A percentile compares a stretch with the other conserved stretches of the same genome.
These are phyloP conservation scores for Trichogramma dendrolimi DNA, from an alignment of 2,888 invertebrate species.

Conservation along the genomic window DNA sequence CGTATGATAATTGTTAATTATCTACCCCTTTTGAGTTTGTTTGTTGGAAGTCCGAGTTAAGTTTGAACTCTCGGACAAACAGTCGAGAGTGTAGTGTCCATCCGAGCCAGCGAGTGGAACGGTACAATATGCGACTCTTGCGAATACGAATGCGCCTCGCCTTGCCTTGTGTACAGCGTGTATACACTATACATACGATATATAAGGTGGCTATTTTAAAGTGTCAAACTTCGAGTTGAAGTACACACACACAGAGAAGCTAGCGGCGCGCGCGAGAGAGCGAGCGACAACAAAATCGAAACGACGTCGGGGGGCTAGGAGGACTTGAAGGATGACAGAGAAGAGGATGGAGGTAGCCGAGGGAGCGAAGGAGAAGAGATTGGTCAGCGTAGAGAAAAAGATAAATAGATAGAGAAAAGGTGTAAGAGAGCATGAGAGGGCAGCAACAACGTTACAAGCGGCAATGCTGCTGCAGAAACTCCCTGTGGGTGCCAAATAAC, in stretches of 20 bases:
- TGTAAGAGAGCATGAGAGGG: slow-evolving; percentile 23
- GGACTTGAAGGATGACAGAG: slow-evolving; percentile 21
- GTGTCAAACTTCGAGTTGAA: slow-evolving; percentile 43
- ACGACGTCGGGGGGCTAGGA: slow-evolving; percentile 5
- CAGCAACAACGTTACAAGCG: slow-evolving; percentile 26
- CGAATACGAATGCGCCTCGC: background rate
- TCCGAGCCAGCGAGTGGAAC: no score
- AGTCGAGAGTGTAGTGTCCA: no score
- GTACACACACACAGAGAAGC: slow-evolving; percentile 34
- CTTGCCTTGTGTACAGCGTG: background rate
- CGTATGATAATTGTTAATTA: no score
- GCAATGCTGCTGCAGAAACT: slow-evolving; percentile 42
- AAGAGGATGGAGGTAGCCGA: background rate
- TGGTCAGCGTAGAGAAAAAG: slow-evolving; percentile 17
- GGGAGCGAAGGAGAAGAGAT: slow-evolving; percentile 30
- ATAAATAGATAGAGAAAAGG: slow-evolving; percentile 29
- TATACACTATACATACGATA: no score
- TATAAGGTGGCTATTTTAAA: slow-evolving; percentile 37
- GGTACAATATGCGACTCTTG: background rate
- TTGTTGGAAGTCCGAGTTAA: no score
- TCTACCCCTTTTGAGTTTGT: no score
- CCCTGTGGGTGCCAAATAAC: slow-evolving; percentile 53
- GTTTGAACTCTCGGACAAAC: no score
- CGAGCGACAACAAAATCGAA: slow-evolving; percentile 6
- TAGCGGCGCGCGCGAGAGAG: slow-evolving; percentile 29